A percentile compares a stretch with the other conserved stretches of the same genome.
phyloP scores from a whole-genome alignment of 1,140 invertebrate species.

The Macrosteles quadrilineatus region DNA sequence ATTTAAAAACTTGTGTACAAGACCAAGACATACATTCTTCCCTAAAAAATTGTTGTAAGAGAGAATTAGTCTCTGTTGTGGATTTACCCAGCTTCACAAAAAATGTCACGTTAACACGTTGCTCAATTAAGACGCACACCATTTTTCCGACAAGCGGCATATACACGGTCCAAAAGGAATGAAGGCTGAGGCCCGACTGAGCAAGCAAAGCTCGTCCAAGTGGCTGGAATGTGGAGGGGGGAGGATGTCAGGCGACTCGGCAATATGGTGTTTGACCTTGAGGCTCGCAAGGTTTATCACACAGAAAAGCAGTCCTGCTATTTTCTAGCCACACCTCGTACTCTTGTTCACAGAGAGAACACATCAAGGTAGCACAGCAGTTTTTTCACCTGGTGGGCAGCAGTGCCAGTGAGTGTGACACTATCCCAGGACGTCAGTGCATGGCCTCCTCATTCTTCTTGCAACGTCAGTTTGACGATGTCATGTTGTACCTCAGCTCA shows the following conservation, averaged over 20 bases:
- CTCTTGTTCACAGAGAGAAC: conserved; percentile 80
- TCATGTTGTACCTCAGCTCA: conserved; percentile 93
- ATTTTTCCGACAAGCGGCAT: too few species aligned
- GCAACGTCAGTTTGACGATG: conserved; percentile 93
- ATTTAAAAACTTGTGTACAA: conserved; percentile 26
- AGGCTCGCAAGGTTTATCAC: background rate
- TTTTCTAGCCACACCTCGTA: too few species aligned
- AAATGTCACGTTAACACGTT: too few species aligned
- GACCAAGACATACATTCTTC: background rate
- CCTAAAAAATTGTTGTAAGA: too few species aligned
- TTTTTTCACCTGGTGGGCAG: conserved; percentile 96
- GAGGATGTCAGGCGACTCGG: background rate
- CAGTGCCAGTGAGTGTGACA: conserved; percentile 94
- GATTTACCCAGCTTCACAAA: too few species aligned
- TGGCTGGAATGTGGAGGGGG: background rate
- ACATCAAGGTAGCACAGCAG: conserved; percentile 92
- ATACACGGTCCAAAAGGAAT: too few species aligned
- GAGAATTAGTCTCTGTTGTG: too few species aligned
- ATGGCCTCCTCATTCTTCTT: conserved; percentile 98
- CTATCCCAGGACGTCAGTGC: conserved; percentile 90
- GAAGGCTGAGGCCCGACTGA: too few species aligned
- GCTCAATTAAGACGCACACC: too few species aligned
- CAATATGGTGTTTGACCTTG: background rate
- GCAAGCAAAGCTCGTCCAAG: too few species aligned
- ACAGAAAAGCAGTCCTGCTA: background rate